Evolutionary conservation across 1,140 invertebrate species (phyloP).

Genomic region (Heterodera schachtii): DNA sequence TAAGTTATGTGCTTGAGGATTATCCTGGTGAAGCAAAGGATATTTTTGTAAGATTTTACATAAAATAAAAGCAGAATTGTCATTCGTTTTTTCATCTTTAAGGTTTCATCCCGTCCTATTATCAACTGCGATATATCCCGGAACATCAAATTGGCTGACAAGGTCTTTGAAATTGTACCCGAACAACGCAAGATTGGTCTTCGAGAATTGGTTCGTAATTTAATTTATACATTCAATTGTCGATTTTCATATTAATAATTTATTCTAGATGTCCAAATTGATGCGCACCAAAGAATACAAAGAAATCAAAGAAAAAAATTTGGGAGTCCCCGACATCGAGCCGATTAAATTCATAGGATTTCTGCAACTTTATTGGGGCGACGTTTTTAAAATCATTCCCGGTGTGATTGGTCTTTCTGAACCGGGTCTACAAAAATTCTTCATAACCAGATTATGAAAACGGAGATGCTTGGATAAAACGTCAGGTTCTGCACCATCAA

Average conservation of each 20-base stretch:
- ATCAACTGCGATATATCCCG: conserved; percentile 5
- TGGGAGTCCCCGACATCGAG: conserved; percentile 14
- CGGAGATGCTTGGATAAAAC: conserved; percentile 20
- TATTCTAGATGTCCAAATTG: conserved; percentile 13
- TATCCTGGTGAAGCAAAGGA: conserved; percentile 19
- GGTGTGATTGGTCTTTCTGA: conserved; percentile 5
- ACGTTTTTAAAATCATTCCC: conserved; percentile 12
- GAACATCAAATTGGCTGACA: conserved; percentile 26
- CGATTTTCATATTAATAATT: too few relatives aligned
- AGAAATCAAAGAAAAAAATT: conserved; percentile 16
- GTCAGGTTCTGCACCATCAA: conserved; percentile 22
- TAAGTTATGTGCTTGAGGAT: conserved; percentile 11
- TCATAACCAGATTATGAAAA: conserved; percentile 13
- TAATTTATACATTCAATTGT: neutral
- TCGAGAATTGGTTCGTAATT: neutral
- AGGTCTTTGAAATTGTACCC: conserved; percentile 31
- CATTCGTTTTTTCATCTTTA: neutral
- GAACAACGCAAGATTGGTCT: conserved; percentile 14
- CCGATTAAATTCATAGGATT: conserved; percentile 34
- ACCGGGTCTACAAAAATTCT: too few relatives aligned
- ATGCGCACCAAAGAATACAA: conserved; percentile 19
- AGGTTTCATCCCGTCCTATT: conserved; percentile 14
- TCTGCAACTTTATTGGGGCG: conserved; percentile 24
- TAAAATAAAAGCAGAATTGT: neutral
- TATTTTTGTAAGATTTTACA: conserved; percentile 19